A percentile compares a stretch with the other conserved stretches of the same genome.
phyloP scores from a whole-genome alignment of 2,113 vertebrate genomes.

The Gorsachius goisagi region DNA sequence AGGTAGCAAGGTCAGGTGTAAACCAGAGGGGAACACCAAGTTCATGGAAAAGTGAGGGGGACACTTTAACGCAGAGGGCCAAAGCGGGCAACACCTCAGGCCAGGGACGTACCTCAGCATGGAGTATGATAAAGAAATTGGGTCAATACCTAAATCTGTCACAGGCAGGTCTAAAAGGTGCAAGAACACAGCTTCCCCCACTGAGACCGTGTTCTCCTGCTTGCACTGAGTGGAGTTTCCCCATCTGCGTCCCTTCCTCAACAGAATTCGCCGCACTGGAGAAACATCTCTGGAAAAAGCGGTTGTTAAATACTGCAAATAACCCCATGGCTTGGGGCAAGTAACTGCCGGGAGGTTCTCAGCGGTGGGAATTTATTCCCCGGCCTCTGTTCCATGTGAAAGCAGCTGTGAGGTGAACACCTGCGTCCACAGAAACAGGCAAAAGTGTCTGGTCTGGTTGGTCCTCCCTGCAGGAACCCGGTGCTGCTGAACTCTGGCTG shows the following conservation, averaged over 20 bases:
- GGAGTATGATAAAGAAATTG: neutral
- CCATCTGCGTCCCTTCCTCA: neutral
- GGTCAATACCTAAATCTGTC: neutral
- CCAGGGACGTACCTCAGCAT: neutral
- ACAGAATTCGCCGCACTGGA: neutral
- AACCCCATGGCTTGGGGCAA: rapidly evolving
- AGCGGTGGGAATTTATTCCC: neutral
- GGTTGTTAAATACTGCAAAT: neutral
- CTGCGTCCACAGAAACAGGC: neutral
- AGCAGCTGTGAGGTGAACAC: neutral
- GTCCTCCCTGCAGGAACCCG: neutral
- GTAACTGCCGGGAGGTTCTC: too few relatives aligned
- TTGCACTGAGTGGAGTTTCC: neutral
- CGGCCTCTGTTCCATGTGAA: rapidly evolving
- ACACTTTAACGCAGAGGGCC: too few relatives aligned
- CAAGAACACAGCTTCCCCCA: rapidly evolving
- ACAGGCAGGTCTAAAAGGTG: neutral
- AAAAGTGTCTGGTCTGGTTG: neutral
- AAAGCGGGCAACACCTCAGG: rapidly evolving
- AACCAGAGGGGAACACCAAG: neutral
- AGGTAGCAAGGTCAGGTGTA: neutral
- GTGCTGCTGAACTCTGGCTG: neutral
- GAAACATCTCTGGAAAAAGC: neutral
- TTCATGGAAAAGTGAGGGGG: neutral
- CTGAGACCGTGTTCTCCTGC: rapidly evolving